phyloP scores from a whole-genome alignment of 1,140 invertebrate species.

The Panulirus ornatus region DNA sequence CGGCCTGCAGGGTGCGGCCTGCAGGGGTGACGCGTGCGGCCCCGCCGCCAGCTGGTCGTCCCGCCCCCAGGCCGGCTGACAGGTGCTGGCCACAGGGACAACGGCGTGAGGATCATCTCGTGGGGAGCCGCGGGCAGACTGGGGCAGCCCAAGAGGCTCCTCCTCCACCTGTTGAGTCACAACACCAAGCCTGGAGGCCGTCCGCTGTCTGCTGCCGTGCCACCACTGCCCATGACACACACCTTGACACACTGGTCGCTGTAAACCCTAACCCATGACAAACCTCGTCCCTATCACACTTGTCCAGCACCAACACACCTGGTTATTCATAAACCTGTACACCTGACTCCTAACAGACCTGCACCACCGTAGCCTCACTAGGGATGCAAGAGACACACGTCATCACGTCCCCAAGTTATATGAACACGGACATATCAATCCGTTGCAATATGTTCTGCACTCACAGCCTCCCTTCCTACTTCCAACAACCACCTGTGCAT shows the following conservation, averaged over 20 bases:
- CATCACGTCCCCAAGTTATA: too few species aligned
- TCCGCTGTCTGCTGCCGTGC: constrained; percentile 13
- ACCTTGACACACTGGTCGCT: background rate
- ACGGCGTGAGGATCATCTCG: constrained; percentile 31
- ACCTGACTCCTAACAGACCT: too few species aligned
- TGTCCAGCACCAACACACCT: background rate
- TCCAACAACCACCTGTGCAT: too few species aligned
- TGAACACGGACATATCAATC: too few species aligned
- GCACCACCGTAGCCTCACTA: background rate
- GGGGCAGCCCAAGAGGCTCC: constrained; percentile 25
- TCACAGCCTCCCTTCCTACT: too few species aligned
- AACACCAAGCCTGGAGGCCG: background rate
- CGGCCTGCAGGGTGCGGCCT: background rate
- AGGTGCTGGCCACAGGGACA: constrained; percentile 51
- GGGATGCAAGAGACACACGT: too few species aligned
- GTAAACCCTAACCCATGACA: too few species aligned
- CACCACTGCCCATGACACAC: background rate
- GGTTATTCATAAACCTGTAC: too few species aligned
- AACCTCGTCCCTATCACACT: background rate
- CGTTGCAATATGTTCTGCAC: too few species aligned
- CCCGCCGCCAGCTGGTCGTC: constrained; percentile 23
- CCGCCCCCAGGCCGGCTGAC: constrained; percentile 30
- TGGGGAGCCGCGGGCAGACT: constrained; percentile 43
- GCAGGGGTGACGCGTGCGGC: constrained; percentile 49
- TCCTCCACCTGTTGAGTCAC: constrained; percentile 47